Evolutionary conservation across 2,113 vertebrate species (phyloP).

Genomic region (Catharus fuscescens): DNA sequence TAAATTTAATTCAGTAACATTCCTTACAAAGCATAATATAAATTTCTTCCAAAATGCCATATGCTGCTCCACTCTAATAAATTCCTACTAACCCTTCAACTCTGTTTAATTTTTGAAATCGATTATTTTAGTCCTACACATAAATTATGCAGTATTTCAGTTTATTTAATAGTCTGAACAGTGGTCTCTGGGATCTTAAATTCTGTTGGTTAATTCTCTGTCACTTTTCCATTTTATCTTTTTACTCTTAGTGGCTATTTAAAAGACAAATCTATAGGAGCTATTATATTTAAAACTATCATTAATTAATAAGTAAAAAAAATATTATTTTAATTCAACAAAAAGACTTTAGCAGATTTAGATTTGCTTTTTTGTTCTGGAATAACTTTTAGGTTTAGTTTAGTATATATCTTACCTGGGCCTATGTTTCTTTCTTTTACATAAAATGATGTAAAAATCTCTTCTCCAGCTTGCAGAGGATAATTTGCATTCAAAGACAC

Average conservation of each 20-base stretch:
- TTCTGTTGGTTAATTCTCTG: not conserved
- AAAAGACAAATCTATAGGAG: not conserved
- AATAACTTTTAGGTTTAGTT: not conserved
- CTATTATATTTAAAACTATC: not conserved
- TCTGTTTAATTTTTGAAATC: conserved; percentile 31
- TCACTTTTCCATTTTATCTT: conserved; percentile 9
- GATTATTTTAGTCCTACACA: conserved; percentile 20
- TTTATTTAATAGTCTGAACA: conserved; percentile 18
- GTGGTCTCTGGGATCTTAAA: not conserved
- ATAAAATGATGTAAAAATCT: not conserved
- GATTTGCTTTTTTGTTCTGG: not conserved
- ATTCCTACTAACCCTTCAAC: not conserved
- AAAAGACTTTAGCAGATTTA: not conserved
- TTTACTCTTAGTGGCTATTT: not conserved
- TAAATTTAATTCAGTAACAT: conserved; percentile 34
- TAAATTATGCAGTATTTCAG: conserved; percentile 32
- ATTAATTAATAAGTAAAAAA: conserved; percentile 13
- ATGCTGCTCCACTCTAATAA: conserved; percentile 12
- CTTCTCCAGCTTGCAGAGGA: not conserved
- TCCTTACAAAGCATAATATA: not conserved
- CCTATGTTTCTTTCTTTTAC: not conserved
- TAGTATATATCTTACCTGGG: not conserved
- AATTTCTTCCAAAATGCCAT: conserved; percentile 8
- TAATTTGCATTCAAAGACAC: not conserved
- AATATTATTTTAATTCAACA: not conserved